Evolutionary conservation across 2,113 vertebrate species (phyloP), one percentile per base, ranked within the genome.

Genomic region (Ceyx melanurus): DNA sequence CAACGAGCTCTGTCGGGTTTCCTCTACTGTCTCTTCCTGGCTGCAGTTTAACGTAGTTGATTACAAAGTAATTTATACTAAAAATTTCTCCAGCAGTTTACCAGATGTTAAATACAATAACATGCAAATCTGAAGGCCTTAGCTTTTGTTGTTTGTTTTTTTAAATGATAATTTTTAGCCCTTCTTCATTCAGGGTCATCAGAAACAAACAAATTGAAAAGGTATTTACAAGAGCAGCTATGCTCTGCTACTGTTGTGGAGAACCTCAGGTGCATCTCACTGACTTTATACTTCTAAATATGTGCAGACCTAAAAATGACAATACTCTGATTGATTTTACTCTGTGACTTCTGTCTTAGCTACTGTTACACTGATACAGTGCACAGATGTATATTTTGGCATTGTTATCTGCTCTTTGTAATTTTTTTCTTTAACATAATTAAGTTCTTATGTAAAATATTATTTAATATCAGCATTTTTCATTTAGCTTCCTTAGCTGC

Each of bases 401-500:
- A 22, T 40, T 58, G 25, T 2, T 88, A 70, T 31, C 31, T 72
- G n/a, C 33, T 65, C 51, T 67, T 62, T 65, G 21, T 48, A 46
- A 84, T 54, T 50, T 50, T 87, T 58, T 62, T 50, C 46, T 20
- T 37, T 79, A 74, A 51, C 21, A n/a, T 82, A 61, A 72, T 72
- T 58, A 42, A 67, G 13, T 48, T 72, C 23, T 51, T 70, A 72
- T 18, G 15, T 60, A 65, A 53, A 83, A 66, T 82, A 50, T 62
- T 92, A 79, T 82, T 94, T 93, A 46, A 84, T 42, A 76, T 75
- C 66, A 90, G 17, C 28, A 68, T 35, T 90, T 62, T 90, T 82
- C 13, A n/a, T 46, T 43, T 51, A 17, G 17, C 17, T 54, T 79
- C 26, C 25, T 77, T 72, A 76, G 26, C n/a, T 61, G 21, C 19